phyloP scores from a whole-genome alignment of 1,140 invertebrate species.

The Brachionus paranguensis region DNA sequence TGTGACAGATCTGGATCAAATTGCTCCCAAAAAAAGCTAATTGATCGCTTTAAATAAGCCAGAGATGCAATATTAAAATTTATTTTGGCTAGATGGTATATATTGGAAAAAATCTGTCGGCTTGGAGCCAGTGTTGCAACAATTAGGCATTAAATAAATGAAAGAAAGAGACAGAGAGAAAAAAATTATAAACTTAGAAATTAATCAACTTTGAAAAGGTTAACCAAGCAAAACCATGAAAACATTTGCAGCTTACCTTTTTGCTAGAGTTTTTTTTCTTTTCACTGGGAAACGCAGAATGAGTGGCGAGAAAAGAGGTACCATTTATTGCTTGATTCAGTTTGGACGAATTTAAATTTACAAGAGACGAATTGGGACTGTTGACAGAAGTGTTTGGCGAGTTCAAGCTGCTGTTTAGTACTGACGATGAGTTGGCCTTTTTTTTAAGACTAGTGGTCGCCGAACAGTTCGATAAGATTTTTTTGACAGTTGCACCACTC shows the following conservation, averaged over 20 bases:
- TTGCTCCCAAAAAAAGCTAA: no score
- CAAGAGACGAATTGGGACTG: background rate
- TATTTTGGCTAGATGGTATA: background rate
- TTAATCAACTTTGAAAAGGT: background rate
- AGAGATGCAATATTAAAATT: background rate
- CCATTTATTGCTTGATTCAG: background rate
- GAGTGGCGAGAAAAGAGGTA: background rate
- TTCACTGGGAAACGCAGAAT: slow-evolving; percentile 26
- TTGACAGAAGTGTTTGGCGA: background rate
- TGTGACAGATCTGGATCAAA: no score
- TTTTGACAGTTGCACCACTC: slow-evolving; percentile 8
- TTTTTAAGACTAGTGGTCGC: background rate
- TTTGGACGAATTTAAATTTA: slow-evolving; percentile 3
- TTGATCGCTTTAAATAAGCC: background rate
- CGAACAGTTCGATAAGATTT: background rate
- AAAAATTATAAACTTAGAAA: background rate
- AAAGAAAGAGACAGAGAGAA: background rate
- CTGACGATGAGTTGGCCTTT: background rate
- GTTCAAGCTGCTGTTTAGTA: background rate
- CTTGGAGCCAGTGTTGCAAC: background rate
- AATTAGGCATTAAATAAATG: background rate
- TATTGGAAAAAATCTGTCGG: background rate
- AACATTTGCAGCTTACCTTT: background rate
- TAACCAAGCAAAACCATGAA: background rate
- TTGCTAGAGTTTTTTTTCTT: background rate